Evolutionary conservation across 2,888 invertebrate genomes (phyloP).

Genomic region (Rhamnusium bicolor): DNA sequence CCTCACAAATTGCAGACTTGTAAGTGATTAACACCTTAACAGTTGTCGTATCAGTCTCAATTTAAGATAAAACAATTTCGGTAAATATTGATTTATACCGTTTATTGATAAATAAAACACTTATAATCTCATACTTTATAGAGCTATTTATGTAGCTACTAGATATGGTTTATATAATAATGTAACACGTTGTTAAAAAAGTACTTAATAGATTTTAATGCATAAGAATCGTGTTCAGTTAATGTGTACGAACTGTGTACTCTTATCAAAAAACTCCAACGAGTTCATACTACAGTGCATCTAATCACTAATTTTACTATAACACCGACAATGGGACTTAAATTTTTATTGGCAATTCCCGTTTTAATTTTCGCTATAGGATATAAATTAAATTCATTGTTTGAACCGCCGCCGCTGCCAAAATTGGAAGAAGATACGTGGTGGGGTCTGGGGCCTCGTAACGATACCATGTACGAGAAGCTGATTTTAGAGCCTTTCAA

Average conservation of each 20-base stretch:
- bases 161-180: too few relatives aligned
- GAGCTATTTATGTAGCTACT: too few relatives aligned
- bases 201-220: too few relatives aligned
- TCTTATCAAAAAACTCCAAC: too few relatives aligned
- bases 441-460: constrained; percentile 75
- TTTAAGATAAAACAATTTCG: not conserved
- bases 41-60: too few relatives aligned
- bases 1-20: too few relatives aligned
- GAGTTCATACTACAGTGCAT: not conserved
- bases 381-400: constrained; percentile 21
- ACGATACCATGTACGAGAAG: constrained; percentile 67
- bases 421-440: constrained; percentile 68
- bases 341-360: not conserved
- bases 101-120: not conserved
- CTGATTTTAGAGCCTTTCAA: constrained; percentile 74
- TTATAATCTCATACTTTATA: too few relatives aligned
- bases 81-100: not conserved
- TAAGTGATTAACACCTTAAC: too few relatives aligned
- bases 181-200: too few relatives aligned
- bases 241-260: too few relatives aligned
- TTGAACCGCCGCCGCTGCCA: constrained; percentile 51
- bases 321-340: not conserved
- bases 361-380: not conserved
- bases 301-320: not conserved
- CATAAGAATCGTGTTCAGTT: too few relatives aligned